Conservation (phyloP, 1,140 invertebrate species). For the Trypoxylus dichotomus region DNA sequence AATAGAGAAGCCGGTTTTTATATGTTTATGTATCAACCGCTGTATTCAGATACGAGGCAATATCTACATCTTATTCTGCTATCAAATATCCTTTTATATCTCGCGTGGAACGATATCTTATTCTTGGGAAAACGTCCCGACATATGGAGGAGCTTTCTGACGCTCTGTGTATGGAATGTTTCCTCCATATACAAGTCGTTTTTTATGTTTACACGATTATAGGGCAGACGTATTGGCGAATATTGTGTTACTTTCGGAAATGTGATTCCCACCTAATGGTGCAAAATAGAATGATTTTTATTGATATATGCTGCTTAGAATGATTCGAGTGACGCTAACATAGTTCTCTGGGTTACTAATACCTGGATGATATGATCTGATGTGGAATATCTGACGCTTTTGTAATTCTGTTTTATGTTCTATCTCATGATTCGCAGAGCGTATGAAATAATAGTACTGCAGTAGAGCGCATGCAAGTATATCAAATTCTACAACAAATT, state of each 20-base stretch:
- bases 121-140: background rate
- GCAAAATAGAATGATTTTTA: background rate
- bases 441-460: too few species aligned
- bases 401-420: too few species aligned
- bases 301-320: background rate
- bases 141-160: background rate
- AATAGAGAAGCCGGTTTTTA: background rate
- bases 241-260: background rate
- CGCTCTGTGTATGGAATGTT: background rate
- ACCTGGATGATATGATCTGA: too few species aligned
- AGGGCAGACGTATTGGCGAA: background rate
- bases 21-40: background rate
- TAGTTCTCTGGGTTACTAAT: too few species aligned
- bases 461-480: too few species aligned
- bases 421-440: too few species aligned
- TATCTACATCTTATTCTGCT: conserved; percentile 23
- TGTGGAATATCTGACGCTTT: background rate
- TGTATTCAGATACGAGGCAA: conserved; percentile 12
- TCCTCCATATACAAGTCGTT: background rate
- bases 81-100: conserved; percentile 22
- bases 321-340: background rate
- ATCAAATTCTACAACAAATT: too few species aligned
- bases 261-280: background rate
- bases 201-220: conserved; percentile 7
- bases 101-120: background rate